phyloP scores from a whole-genome alignment of 2,113 vertebrate species.

The zebrafish (Danio rerio) region GRCz12tu NC_133188.1:37105001-37105500 shows the following conservation, averaged over 20 bases:
- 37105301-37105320: constrained; percentile 72
- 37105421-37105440: constrained; percentile 73
- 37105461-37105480: constrained; percentile 70
- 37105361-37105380: constrained; percentile 70
- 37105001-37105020: too few species aligned
- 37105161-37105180: too few species aligned
- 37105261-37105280: constrained; percentile 46
- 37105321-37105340: constrained; percentile 68
- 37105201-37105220: neutral
- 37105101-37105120: too few species aligned
- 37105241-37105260: neutral
- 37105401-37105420: constrained; percentile 65
- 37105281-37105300: constrained; percentile 63
- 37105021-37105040: too few species aligned
- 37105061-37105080: too few species aligned
- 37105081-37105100: too few species aligned
- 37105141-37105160: too few species aligned
- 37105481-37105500: constrained; percentile 65
- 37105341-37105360: constrained; percentile 71
- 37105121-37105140: too few species aligned
- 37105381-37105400: constrained; percentile 62
- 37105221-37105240: neutral
- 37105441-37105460: constrained; percentile 66
- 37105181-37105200: too few species aligned
- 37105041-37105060: too few species aligned